These are phyloP conservation scores for Engraulis encrasicolus DNA, from an alignment of 2,113 vertebrate genomes.

Conservation along the genomic window DNA sequence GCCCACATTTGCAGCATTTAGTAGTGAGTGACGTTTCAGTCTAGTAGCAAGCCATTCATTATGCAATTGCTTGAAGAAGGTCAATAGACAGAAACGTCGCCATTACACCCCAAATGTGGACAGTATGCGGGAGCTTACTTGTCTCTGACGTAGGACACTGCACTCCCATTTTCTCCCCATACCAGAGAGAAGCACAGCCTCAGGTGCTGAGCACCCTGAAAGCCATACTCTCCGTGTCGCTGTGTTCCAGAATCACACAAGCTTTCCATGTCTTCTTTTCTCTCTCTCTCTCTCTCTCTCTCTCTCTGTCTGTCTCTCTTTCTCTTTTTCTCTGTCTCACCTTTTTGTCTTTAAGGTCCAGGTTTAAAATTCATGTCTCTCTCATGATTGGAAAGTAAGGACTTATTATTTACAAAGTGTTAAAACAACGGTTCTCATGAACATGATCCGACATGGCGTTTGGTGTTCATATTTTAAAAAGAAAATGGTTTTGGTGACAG, in stretches of 20 bases:
- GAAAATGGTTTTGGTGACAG: constrained; percentile 7
- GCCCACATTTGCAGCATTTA: too few relatives aligned
- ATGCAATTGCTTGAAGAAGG: too few relatives aligned
- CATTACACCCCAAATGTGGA: too few relatives aligned
- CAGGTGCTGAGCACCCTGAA: neutral
- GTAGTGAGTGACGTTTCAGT: too few relatives aligned
- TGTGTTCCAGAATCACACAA: too few relatives aligned
- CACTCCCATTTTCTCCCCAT: neutral
- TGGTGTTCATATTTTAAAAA: neutral
- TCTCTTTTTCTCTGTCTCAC: neutral
- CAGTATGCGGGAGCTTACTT: too few relatives aligned
- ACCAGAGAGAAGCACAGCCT: neutral
- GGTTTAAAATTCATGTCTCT: constrained; percentile 16
- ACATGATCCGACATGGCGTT: neutral
- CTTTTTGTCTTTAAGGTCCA: neutral
- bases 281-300: neutral
- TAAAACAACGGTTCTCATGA: constrained; percentile 5
- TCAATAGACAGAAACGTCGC: too few relatives aligned
- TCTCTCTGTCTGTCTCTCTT: neutral
- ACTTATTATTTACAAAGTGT: constrained; percentile 12
- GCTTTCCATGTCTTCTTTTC: too few relatives aligned
- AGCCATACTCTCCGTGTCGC: neutral
- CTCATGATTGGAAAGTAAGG: neutral
- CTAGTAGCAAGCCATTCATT: too few relatives aligned
- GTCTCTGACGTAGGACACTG: too few relatives aligned